Percentiles rank a stretch among this genome's conserved stretches.
These are phyloP conservation scores for Zeugodacus cucurbitae DNA, from an alignment of 1,140 invertebrate genomes.

Conservation along the genomic window DNA sequence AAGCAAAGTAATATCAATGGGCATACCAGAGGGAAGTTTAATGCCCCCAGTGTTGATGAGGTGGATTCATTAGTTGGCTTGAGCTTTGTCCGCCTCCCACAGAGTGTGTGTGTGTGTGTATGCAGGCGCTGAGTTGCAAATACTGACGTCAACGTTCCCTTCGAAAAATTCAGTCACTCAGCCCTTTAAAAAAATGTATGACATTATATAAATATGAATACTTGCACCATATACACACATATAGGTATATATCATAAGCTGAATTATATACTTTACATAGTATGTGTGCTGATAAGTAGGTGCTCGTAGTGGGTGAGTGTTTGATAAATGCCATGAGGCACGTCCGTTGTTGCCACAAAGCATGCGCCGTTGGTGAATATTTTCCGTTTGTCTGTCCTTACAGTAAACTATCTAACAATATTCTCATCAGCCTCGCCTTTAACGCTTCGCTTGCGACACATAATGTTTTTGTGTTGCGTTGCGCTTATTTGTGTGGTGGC, in stretches of 20 bases:
- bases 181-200: background rate
- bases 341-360: constrained; percentile 10
- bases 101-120: background rate
- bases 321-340: background rate
- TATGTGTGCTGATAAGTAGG: background rate
- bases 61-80: background rate
- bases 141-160: background rate
- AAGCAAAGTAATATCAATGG: background rate
- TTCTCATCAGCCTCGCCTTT: constrained; percentile 27
- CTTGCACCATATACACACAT: background rate
- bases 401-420: background rate
- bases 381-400: background rate
- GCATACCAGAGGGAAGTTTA: background rate
- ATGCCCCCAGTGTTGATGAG: background rate
- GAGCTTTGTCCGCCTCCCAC: background rate
- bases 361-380: constrained; percentile 2
- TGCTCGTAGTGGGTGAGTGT: background rate
- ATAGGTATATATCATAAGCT: background rate
- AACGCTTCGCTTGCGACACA: constrained; percentile 27
- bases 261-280: too few relatives aligned
- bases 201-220: background rate
- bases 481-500: background rate
- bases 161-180: background rate
- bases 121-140: background rate
- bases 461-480: constrained; percentile 7